Base-by-base conservation (phyloP, 2,797 vertebrate species). In the Rachycentron canadum region DNA sequence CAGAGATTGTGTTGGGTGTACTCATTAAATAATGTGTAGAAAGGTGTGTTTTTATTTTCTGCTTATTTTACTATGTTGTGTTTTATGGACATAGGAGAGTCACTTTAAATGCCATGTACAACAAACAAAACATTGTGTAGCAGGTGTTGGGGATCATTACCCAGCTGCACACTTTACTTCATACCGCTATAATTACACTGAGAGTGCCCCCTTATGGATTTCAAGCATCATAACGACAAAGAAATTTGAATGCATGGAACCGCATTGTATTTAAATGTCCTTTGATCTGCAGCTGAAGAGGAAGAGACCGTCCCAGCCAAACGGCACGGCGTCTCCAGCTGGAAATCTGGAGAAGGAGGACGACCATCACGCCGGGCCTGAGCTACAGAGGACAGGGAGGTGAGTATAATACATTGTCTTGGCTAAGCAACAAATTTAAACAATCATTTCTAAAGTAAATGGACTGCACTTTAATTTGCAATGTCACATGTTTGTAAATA, bases 321-420 rank as follows among this genome's bases (percentile, higher is more conserved):
- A 98, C 76, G 97, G 97, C 76, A 95, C 91, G 66, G 90, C 95
- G 47, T 94, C 95, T 59, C 89, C 89, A 34, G 91, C 94, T 73
- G 94, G 93, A 63, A 96, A 97, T 32, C 76, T 78, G 76, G 91
- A 95, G 23, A 97, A 98, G 30, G 94, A 97, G 52, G 96, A 95
- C 0, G 95, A 94, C 38, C 94, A 96, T 78, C 92, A 96, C 9
- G 85, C 93, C 17, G 97, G 97, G 71, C 97, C 97, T 36, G 97
- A 99, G 90, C 95, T 99, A 26, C 95, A 97, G 90, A 95, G 96
- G 89, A 99, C 97, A 9, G 97, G 97, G 84, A 96, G 95, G 97
- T 97, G 90, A 93, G 96, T 95, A 34, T 3, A 34, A 17, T 36
- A n/a, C 16, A 21, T 47, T 25, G 43, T 52, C 11, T 53, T 55